phyloP scores from a whole-genome alignment of 2,888 invertebrate species.

The Hyposoter didymator region DNA sequence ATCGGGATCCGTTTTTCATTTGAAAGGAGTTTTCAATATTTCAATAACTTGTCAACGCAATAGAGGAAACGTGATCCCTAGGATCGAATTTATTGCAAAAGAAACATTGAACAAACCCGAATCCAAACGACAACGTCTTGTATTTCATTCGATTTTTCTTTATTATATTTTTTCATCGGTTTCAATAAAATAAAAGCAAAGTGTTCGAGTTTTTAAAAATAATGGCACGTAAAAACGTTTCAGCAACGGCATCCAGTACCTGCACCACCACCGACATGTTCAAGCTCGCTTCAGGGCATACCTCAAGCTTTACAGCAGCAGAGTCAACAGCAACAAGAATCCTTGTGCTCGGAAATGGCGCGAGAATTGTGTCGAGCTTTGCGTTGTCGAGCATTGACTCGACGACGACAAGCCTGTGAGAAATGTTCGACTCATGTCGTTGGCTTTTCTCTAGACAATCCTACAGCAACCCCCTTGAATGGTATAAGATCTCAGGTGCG shows the following conservation, averaged over 20 bases:
- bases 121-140: too few species aligned
- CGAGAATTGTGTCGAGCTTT: constrained; percentile 89
- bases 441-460: constrained; percentile 84
- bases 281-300: constrained; percentile 83
- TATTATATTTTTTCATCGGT: background rate
- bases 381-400: constrained; percentile 87
- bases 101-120: too few species aligned
- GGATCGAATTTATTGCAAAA: too few species aligned
- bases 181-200: background rate
- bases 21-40: too few species aligned
- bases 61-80: too few species aligned
- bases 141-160: too few species aligned
- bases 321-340: constrained; percentile 85
- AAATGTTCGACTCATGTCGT: constrained; percentile 84
- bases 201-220: background rate
- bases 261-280: constrained; percentile 77
- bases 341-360: constrained; percentile 92
- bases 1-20: too few species aligned
- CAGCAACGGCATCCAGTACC: constrained; percentile 76
- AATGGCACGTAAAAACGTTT: background rate
- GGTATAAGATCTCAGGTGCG: constrained; percentile 82
- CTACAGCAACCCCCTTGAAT: constrained; percentile 84
- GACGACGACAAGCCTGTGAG: constrained; percentile 89
- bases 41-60: too few species aligned
- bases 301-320: constrained; percentile 81